A percentile compares a stretch with the other conserved stretches of the same genome.
Evolutionary conservation across 2,797 vertebrate genomes (phyloP).

Genomic region (Crax fasciolata): DNA sequence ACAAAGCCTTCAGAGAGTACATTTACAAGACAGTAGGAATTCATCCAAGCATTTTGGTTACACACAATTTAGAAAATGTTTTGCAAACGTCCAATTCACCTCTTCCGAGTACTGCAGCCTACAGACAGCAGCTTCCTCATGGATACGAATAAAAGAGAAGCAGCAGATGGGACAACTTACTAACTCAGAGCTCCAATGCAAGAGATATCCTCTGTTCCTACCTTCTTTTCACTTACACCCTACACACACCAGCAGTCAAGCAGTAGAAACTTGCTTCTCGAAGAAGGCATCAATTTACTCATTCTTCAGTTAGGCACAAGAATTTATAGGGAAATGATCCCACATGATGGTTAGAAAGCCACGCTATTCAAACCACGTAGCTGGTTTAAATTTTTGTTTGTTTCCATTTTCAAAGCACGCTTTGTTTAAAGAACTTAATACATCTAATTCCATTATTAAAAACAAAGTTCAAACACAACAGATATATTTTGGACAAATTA

Average conservation of each 20-base stretch:
- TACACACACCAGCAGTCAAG: not conserved
- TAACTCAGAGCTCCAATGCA: not conserved
- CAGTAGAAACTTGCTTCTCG: not conserved
- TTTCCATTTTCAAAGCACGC: not conserved
- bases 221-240: accelerated
- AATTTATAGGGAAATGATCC: not conserved
- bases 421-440: not conserved
- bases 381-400: not conserved
- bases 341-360: not conserved
- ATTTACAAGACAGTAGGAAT: not conserved
- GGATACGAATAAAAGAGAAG: not conserved
- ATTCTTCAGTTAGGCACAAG: not conserved
- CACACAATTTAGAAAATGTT: not conserved
- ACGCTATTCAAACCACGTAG: not conserved
- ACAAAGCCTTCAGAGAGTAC: not conserved
- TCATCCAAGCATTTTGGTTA: not conserved
- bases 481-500: not conserved
- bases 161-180: not conserved
- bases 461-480: not conserved
- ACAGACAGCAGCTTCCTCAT: not conserved
- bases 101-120: not conserved
- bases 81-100: not conserved
- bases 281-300: not conserved
- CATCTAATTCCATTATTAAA: not conserved
- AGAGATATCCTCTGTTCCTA: not conserved